phyloP scores from a whole-genome alignment of 1,140 invertebrate species.

The Dendrolimus kikuchii region DNA sequence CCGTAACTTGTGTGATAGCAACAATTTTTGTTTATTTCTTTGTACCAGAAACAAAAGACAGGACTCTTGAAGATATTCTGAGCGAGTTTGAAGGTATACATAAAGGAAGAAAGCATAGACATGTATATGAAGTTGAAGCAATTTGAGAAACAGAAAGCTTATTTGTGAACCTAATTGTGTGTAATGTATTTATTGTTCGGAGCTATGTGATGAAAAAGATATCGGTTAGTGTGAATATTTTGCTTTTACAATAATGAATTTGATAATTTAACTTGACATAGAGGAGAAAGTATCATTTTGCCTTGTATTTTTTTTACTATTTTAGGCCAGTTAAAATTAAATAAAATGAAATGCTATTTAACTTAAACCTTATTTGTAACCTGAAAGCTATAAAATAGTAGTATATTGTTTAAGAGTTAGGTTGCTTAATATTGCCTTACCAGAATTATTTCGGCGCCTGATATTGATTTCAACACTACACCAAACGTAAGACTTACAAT shows the following conservation, averaged over 20 bases:
- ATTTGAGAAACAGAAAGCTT: constrained; percentile 32
- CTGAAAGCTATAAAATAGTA: too few relatives aligned
- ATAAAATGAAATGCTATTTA: too few relatives aligned
- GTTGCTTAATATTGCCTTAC: too few relatives aligned
- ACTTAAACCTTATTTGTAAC: too few relatives aligned
- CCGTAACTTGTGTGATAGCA: constrained; percentile 75
- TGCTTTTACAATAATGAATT: too few relatives aligned
- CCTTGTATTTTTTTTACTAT: constrained; percentile 5
- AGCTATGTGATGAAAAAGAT: too few relatives aligned
- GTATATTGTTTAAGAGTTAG: too few relatives aligned
- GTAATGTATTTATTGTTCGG: not conserved
- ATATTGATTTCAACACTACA: too few relatives aligned
- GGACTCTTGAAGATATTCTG: constrained; percentile 82
- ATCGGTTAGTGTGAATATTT: too few relatives aligned
- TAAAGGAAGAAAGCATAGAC: constrained; percentile 53
- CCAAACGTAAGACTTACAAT: too few relatives aligned
- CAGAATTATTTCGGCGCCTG: too few relatives aligned
- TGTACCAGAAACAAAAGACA: constrained; percentile 86
- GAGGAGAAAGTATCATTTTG: constrained; percentile 4
- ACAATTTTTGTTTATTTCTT: constrained; percentile 78
- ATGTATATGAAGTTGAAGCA: constrained; percentile 65
- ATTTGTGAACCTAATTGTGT: constrained; percentile 12
- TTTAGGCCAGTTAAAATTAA: not conserved
- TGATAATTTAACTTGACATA: too few relatives aligned
- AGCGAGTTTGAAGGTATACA: constrained; percentile 71